Conservation (phyloP, 2,888 invertebrate genomes). For the Eupithecia insigniata region DNA sequence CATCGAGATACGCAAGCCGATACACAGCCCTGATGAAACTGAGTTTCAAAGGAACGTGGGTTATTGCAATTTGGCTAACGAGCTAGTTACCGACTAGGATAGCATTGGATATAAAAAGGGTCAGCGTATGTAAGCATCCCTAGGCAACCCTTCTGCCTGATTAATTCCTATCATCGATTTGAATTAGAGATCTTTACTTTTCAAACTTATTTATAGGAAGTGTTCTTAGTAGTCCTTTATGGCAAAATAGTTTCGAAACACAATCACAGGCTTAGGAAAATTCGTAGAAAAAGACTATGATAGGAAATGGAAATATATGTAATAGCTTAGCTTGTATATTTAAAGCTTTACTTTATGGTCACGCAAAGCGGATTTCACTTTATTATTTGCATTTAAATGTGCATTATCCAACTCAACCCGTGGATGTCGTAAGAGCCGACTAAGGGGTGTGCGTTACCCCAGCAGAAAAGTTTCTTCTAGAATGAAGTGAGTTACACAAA, state of each 20-base stretch:
- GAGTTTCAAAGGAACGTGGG: constrained; percentile 89
- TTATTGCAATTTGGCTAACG: constrained; percentile 88
- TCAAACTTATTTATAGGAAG: background rate
- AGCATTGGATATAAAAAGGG: background rate
- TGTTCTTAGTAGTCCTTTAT: no score
- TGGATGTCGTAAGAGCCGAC: no score
- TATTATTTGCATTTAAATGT: background rate
- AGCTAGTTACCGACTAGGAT: constrained; percentile 70
- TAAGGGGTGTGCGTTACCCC: no score
- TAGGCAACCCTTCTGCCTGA: constrained; percentile 3
- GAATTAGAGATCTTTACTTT: background rate
- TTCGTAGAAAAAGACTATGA: background rate
- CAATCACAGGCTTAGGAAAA: background rate
- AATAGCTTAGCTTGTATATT: background rate
- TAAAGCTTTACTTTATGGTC: background rate
- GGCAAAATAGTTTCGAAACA: no score
- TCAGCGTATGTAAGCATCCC: background rate
- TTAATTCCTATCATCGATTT: background rate
- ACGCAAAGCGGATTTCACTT: constrained; percentile 8
- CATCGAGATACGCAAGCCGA: constrained; percentile 86
- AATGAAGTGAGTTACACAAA: no score
- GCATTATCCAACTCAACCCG: no score
- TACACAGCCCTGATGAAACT: constrained; percentile 80
- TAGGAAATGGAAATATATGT: background rate
- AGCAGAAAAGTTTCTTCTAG: no score